phyloP scores from a whole-genome alignment of 23 tunicate species.

The Styela clava region DNA sequence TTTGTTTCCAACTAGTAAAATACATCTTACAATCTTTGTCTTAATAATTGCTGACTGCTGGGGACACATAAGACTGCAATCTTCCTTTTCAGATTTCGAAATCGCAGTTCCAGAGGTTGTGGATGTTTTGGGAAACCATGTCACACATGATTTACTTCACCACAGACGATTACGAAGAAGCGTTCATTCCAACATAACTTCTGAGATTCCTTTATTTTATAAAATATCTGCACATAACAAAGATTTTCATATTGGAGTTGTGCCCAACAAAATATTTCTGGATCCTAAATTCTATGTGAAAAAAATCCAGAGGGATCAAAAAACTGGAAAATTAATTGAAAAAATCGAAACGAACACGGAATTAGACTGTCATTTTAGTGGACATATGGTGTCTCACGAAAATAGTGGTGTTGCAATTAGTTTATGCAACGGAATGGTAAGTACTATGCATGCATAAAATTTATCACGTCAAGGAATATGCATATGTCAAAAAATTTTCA shows the following conservation, averaged over 20 bases:
- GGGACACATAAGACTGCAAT: too few species aligned
- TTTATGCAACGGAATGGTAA: slow-evolving; percentile 71
- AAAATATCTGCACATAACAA: slow-evolving; percentile 23
- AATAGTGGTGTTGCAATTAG: slow-evolving; percentile 40
- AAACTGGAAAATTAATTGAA: slow-evolving; percentile 17
- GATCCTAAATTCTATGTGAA: slow-evolving; percentile 48
- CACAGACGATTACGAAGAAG: background rate
- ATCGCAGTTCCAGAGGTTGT: slow-evolving; percentile 23
- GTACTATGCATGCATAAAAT: too few species aligned
- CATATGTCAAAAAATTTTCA: too few species aligned
- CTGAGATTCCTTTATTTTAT: background rate
- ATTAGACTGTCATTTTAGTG: slow-evolving; percentile 56
- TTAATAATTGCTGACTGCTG: too few species aligned
- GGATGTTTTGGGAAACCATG: slow-evolving; percentile 30
- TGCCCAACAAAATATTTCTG: slow-evolving; percentile 40
- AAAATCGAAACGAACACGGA: slow-evolving; percentile 12
- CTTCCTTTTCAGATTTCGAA: background rate
- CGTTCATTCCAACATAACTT: background rate
- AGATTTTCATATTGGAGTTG: slow-evolving; percentile 37
- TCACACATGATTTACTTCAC: slow-evolving; percentile 47
- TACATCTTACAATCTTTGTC: too few species aligned
- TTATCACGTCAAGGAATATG: too few species aligned
- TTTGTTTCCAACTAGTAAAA: too few species aligned
- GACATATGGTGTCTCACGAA: slow-evolving; percentile 50
- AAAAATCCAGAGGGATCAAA: slow-evolving; percentile 28